A percentile compares a stretch with the other conserved stretches of the same genome.
Evolutionary conservation across 2,113 vertebrate genomes (phyloP).

Genomic region (Eudorcas thomsonii): DNA sequence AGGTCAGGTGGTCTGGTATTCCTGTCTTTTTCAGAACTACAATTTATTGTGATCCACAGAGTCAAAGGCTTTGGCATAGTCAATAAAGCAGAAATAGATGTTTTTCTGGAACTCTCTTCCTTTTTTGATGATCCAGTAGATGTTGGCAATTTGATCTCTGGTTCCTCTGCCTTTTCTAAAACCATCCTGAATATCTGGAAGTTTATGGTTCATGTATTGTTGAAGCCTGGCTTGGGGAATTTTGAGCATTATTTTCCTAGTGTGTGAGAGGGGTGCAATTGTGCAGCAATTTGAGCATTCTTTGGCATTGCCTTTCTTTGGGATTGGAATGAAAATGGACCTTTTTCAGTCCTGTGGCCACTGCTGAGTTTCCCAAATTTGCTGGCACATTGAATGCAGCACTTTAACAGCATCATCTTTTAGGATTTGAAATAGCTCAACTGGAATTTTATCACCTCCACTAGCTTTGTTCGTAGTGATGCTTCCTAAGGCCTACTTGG

Average conservation of each 20-base stretch:
- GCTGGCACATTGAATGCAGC: background rate
- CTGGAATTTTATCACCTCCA: background rate
- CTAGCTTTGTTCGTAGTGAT: background rate
- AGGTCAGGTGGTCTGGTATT: background rate
- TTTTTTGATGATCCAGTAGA: rapidly evolving
- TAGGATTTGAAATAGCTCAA: background rate
- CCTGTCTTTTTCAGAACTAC: background rate
- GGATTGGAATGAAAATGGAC: background rate
- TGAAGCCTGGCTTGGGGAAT: background rate
- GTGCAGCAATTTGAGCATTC: rapidly evolving
- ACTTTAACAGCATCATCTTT: background rate
- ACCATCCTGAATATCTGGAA: background rate
- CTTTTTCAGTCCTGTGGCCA: background rate
- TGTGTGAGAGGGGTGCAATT: background rate
- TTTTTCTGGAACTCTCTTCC: background rate
- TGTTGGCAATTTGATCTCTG: background rate
- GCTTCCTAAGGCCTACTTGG: background rate
- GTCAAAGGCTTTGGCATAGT: background rate
- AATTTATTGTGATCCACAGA: background rate
- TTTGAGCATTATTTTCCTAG: background rate
- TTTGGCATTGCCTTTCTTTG: background rate
- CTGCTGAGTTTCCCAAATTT: background rate
- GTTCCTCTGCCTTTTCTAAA: background rate
- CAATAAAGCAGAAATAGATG: background rate
- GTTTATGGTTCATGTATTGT: background rate